Evolutionary conservation across 2,797 vertebrate species (phyloP).

Genomic region (Emys orbicularis): DNA sequence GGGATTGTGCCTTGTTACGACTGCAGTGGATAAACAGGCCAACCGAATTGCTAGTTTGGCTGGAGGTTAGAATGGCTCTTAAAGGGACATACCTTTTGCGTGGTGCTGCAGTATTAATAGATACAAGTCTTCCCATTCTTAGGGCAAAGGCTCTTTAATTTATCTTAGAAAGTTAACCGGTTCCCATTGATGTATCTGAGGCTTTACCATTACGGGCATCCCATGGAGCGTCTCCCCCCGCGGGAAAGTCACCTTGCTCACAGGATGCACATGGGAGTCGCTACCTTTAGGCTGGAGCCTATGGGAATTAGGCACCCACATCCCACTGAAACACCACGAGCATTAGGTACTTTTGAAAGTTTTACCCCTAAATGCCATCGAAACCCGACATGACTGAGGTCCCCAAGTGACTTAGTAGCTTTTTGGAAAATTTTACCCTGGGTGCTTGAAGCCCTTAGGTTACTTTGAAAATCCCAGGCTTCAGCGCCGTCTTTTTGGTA

Average conservation of each 20-base stretch:
- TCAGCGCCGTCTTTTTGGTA: too few species aligned
- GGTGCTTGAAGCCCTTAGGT: too few species aligned
- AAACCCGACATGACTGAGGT: neutral
- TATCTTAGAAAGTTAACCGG: neutral
- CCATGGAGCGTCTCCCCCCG: neutral
- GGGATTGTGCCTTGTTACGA: neutral
- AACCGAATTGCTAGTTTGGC: too few species aligned
- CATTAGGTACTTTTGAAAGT: too few species aligned
- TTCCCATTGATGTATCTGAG: neutral
- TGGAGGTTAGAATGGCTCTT: neutral
- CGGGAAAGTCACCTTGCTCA: neutral
- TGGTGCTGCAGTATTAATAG: neutral
- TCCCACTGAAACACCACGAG: neutral
- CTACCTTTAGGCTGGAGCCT: neutral
- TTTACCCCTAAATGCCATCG: neutral
- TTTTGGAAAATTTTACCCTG: too few species aligned
- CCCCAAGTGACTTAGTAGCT: neutral
- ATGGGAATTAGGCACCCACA: neutral
- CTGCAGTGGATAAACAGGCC: too few species aligned
- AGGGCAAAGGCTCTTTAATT: neutral
- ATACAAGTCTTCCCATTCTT: neutral
- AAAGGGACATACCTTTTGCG: neutral
- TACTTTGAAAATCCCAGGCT: too few species aligned
- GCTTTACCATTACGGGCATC: neutral
- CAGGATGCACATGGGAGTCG: too few species aligned